A percentile compares a stretch with the other conserved stretches of the same genome.
phyloP scores from a whole-genome alignment of 2,113 vertebrate species.

The Cyprinodon brontotheroides region DNA sequence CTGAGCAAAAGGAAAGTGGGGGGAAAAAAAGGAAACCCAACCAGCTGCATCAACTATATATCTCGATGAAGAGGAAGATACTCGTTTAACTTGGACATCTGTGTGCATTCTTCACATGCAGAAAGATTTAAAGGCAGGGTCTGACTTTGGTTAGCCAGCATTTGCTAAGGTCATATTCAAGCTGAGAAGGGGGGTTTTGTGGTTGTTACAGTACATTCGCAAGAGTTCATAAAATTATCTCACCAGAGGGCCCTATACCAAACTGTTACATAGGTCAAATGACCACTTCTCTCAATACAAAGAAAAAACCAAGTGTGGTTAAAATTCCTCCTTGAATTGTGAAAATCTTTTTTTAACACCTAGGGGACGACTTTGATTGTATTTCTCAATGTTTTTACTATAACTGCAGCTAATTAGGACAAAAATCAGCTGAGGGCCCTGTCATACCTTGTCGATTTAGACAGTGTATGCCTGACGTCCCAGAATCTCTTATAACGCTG shows the following conservation, averaged over 20 bases:
- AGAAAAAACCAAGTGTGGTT: background rate
- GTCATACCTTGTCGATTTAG: too few relatives aligned
- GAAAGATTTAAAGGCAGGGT: constrained; percentile 58
- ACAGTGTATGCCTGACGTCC: too few relatives aligned
- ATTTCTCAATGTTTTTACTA: too few relatives aligned
- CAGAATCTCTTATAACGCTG: too few relatives aligned
- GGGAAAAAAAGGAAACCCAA: constrained; percentile 22
- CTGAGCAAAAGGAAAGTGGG: constrained; percentile 7
- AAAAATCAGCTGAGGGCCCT: too few relatives aligned
- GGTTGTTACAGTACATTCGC: constrained; percentile 22
- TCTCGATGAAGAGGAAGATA: constrained; percentile 52
- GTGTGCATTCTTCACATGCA: constrained; percentile 62
- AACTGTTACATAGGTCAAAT: constrained; percentile 7
- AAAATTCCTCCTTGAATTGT: too few relatives aligned
- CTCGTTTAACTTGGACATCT: constrained; percentile 61
- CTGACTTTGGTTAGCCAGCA: constrained; percentile 39
- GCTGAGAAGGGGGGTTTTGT: constrained; percentile 29
- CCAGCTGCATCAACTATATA: constrained; percentile 25
- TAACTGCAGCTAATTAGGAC: too few relatives aligned
- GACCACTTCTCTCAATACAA: background rate
- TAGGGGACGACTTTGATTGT: too few relatives aligned
- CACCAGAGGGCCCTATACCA: constrained; percentile 7
- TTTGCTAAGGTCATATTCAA: constrained; percentile 40
- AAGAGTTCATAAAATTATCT: constrained; percentile 30
- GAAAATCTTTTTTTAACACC: too few relatives aligned